Evolutionary conservation across 2,888 invertebrate genomes (phyloP), one percentile per base, ranked within the genome.

Genomic region (Conus canariensis): DNA sequence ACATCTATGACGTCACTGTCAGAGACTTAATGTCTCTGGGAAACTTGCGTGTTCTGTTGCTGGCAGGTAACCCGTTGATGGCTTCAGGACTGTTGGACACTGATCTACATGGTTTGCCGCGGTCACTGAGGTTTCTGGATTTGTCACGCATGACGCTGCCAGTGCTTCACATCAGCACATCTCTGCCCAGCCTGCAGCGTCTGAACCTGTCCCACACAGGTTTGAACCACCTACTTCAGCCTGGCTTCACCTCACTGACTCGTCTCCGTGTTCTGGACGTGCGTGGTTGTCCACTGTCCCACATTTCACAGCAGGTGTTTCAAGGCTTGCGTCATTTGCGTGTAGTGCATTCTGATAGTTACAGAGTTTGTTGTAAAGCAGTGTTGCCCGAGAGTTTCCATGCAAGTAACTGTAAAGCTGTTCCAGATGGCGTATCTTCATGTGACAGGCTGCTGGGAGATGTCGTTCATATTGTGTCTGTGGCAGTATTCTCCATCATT

Each of bases 241-340:
- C 82, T 56, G 82, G 82, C 19, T 83, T 83, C 82, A 56, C 82
- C 22, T 56, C 58, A 9, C 60, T 85, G n/a, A 25, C 85, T 7
- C 22, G 12, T 14, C 85, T 85, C 12, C 85, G 25, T n/a, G 14
- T 60, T 12, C 59, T 85, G 60, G 85, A 85, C n/a, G 56, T 85
- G 19, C 85, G 85, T n/a, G 60, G 60, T 1, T 85, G 85, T 60
- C 85, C 85, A 9, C 25, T 85, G 85, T 85, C 85, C n/a, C 22
- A 85, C 60, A 60, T 85, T 9, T 25, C 85, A 3, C 59, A 22
- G 6, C 59, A 60, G 59, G 1, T 60, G 60, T 85, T 85, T 25
- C 60, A 60, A n/a, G 85, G 60, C 14, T 22, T 85, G 19, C 14
- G 3, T 22, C 60, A 60, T 6, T 12, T 85, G 0, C 85, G 60